These are phyloP conservation scores for Sebastes iracundus DNA, from an alignment of 2,797 vertebrate genomes.

Conservation along the genomic window DNA sequence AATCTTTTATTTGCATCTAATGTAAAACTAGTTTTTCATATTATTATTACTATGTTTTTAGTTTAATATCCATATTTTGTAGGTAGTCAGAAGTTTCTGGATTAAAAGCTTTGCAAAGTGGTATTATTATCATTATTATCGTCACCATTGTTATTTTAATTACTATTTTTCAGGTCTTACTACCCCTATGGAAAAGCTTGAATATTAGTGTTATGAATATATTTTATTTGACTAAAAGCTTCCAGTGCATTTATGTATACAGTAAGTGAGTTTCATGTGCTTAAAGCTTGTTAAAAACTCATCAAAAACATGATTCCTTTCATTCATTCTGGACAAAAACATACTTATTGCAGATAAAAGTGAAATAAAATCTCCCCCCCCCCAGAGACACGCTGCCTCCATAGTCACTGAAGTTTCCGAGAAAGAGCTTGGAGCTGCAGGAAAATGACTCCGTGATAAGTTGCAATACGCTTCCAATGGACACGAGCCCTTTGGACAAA, in stretches of 20 bases:
- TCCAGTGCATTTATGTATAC: not conserved
- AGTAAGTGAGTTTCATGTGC: not conserved
- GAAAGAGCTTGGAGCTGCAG: slow-evolving; percentile 49
- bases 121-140: not conserved
- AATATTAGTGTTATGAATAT: not conserved
- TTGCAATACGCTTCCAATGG: slow-evolving; percentile 59
- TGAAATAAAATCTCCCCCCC: not conserved
- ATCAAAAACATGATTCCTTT: not conserved
- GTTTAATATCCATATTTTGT: not conserved
- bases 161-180: not conserved
- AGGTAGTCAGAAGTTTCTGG: not conserved
- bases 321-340: not conserved
- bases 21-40: not conserved
- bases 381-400: slow-evolving; percentile 1
- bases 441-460: slow-evolving; percentile 62
- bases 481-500: slow-evolving; percentile 80
- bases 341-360: not conserved
- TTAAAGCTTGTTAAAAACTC: slow-evolving; percentile 9
- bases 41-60: not conserved
- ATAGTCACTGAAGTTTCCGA: slow-evolving; percentile 39
- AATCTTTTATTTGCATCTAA: not conserved
- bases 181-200: not conserved
- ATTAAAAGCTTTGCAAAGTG: not conserved
- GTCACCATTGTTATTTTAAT: not conserved
- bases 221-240: not conserved